Evolutionary conservation across 2,113 vertebrate genomes (phyloP), one percentile per base, ranked within the genome.

Genomic region (Myotis davidii): DNA sequence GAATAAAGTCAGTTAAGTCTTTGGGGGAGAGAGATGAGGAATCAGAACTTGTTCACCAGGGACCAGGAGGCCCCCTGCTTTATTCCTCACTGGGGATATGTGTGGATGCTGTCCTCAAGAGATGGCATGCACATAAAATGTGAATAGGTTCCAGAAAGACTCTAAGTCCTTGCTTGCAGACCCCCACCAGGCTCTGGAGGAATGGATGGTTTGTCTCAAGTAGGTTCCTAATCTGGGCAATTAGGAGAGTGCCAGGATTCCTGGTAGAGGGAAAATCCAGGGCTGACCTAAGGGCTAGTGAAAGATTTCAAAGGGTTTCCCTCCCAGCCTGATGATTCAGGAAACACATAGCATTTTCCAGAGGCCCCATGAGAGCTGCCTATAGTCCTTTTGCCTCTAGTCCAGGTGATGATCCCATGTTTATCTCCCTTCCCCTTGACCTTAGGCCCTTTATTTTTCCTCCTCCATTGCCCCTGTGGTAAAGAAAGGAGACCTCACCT

Each of bases 401-500:
- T 90, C 17, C 37, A 56, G 48, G 74, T 34, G 39, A 39, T 20
- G 52, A 50, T 25, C 23, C 48, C 45, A 23, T 70, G 18, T 54
- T n/a, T 29, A 54, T n/a, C 39, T 21, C 29, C 37, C 9, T 76
- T 0, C 27, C 42, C 32, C 67, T 1, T 12, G 37, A 76, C 10
- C 23, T 18, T 13, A 29, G 10, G 16, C 61, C 27, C 50, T 54
- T n/a, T n/a, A 18, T n/a, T 72, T 34, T 78, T 34, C 29, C 21
- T 70, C 45, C 16, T 50, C 50, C 1, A 29, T 48, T n/a, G 32
- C 50, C 11, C 50, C 61, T 12, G 27, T 6, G 25, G 13, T 48
- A 10, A 39, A 70, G 39, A 92, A 90, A 23, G 18, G 34, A 32
- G 52, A 59, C 17, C n/a, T 95, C 27, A 96, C 94, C 81, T 56